phyloP scores from a whole-genome alignment of 2,797 vertebrate genomes.

The Mus caroli region DNA sequence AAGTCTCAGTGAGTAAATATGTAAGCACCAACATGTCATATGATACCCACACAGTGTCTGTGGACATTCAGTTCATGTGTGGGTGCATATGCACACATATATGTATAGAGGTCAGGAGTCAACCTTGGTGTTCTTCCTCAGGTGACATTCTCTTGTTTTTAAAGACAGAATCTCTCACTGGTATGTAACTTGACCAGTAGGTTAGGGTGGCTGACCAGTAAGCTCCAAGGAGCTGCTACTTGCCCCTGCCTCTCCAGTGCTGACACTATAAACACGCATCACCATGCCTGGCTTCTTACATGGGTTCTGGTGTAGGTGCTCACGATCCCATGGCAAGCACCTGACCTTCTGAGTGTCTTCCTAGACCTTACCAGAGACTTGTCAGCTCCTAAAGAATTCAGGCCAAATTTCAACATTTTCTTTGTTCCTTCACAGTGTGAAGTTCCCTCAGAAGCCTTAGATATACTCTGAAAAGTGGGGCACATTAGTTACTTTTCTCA shows the following conservation, averaged over 20 bases:
- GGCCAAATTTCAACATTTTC: neutral
- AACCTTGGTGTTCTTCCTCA: neutral
- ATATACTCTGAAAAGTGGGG: neutral
- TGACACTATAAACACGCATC: neutral
- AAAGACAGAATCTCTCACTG: neutral
- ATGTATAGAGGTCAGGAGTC: neutral
- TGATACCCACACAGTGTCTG: neutral
- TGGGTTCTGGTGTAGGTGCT: too few species aligned
- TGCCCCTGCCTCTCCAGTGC: neutral
- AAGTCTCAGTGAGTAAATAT: conserved; percentile 53
- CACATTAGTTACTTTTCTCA: neutral
- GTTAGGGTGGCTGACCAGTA: neutral
- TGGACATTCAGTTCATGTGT: neutral
- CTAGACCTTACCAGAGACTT: neutral
- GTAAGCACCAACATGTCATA: conserved; percentile 11
- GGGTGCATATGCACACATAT: too few species aligned
- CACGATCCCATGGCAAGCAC: too few species aligned
- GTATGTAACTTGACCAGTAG: neutral
- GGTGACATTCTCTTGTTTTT: neutral
- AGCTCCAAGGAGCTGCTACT: neutral
- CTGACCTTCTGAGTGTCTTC: neutral
- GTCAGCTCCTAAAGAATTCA: neutral
- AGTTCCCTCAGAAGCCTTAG: neutral
- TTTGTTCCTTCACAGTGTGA: neutral
- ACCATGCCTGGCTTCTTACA: neutral